Base-by-base conservation (phyloP, 2,113 vertebrate genomes). In the Geothlypis trichas region DNA sequence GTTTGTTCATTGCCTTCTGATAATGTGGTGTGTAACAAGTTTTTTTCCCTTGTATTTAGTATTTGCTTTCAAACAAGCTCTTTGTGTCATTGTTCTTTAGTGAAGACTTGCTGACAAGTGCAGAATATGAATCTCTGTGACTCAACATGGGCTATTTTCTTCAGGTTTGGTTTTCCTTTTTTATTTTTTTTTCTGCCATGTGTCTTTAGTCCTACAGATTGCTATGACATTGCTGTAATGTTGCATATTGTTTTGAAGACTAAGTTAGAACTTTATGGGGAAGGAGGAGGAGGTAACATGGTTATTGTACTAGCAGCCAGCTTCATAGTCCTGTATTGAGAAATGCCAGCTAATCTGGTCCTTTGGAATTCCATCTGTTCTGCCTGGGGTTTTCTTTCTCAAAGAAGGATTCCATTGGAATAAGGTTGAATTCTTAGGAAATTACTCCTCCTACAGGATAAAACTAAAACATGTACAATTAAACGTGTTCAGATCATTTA, bases 401-500 rank as follows among this genome's bases (percentile, higher is more conserved):
- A 46, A 77, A 86, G 62, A n/a, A 61, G 81, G 85, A 74, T 65
- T 90, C 85, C 68, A 81, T 37, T 94, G 85, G 79, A 93, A 77
- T 57, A 46, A 80, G 13, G 13, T 59, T 77, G 63, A 92, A 94
- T 95, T 88, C 79, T 92, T 81, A 77, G 72, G 54, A 88, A 89
- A 96, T 94, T 88, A 93, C 91, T 93, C 91, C 87, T 96, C 87
- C 91, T 96, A 80, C 87, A 96, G 92, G 93, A 80, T 87, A 63
- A 80, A 90, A 77, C 39, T 59, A 59, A 88, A 95, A 81, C 21
- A 21, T 17, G 13, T 87, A 17, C 35, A 22, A 10, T 74, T 77
- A 71, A 80, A 71, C 24, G 5, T 77, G 61, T 66, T 46, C 54
- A 67, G 63, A 28, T 15, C 58, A 12, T 28, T 82, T 42, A 85